Percentiles rank a stretch among this genome's conserved stretches.
phyloP scores from a whole-genome alignment of 1,140 invertebrate species.

The Pinna nobilis region DNA sequence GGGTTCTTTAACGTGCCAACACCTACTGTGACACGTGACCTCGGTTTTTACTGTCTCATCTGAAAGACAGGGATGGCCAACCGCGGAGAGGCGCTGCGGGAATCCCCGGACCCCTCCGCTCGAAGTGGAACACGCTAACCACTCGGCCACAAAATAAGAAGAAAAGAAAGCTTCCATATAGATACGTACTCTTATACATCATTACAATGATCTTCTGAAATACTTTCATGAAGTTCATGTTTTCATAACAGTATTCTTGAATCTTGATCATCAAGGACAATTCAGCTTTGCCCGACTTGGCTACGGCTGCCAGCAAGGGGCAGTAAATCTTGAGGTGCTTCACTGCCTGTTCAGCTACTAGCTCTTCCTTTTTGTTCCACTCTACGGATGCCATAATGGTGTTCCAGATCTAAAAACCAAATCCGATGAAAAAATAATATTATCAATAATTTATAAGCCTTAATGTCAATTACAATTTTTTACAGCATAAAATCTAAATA shows the following conservation, averaged over 20 bases:
- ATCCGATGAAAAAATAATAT: background rate
- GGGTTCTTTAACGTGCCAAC: too few species aligned
- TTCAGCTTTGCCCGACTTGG: slow-evolving; percentile 87
- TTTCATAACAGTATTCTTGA: slow-evolving; percentile 98
- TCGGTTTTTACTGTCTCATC: too few species aligned
- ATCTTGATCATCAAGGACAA: slow-evolving; percentile 91
- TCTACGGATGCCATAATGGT: slow-evolving; percentile 95
- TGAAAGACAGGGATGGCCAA: too few species aligned
- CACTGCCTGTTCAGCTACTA: slow-evolving; percentile 94
- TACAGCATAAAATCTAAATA: background rate
- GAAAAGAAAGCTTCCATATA: background rate
- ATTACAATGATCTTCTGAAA: slow-evolving; percentile 98
- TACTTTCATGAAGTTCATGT: slow-evolving; percentile 99
- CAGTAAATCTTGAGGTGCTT: slow-evolving; percentile 92
- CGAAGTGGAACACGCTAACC: too few species aligned
- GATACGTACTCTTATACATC: slow-evolving; percentile 90
- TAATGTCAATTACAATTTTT: background rate
- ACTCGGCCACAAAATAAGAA: background rate
- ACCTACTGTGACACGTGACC: too few species aligned
- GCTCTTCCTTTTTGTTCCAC: slow-evolving; percentile 99
- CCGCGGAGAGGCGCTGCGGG: too few species aligned
- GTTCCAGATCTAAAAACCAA: slow-evolving; percentile 84
- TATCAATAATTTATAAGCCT: background rate
- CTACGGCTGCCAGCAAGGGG: slow-evolving; percentile 89
- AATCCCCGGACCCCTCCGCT: too few species aligned